These are phyloP conservation scores for Xiphophorus hellerii DNA, from an alignment of 2,113 vertebrate species.

Conservation along the genomic window DNA sequence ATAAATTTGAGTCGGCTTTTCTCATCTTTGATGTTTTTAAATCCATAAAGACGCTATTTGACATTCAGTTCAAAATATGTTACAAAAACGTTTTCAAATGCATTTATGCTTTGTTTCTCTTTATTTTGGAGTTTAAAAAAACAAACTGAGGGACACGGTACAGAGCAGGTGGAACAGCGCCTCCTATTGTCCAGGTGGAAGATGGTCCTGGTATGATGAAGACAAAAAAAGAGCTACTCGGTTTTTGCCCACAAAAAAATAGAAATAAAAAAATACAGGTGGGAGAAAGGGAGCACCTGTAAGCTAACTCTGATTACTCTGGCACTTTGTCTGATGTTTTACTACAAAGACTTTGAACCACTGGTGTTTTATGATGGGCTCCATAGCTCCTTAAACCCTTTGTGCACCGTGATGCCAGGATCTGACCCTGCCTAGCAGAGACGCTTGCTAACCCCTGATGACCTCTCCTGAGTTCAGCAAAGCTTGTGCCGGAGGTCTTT, in stretches of 20 bases:
- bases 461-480: slow-evolving; percentile 5
- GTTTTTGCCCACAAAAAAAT: no score
- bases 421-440: not conserved
- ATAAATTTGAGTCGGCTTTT: no score
- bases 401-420: not conserved
- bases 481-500: not conserved
- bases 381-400: not conserved
- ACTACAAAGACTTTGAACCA: not conserved
- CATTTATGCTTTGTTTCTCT: not conserved
- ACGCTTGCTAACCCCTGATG: not conserved
- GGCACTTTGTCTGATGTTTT: not conserved
- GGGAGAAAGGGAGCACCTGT: not conserved
- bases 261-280: not conserved
- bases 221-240: no score
- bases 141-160: no score
- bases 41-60: no score
- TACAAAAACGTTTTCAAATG: no score
- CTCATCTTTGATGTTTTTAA: no score
- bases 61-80: no score
- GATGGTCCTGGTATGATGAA: no score
- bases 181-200: no score
- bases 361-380: not conserved
- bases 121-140: no score
- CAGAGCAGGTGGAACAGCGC: no score
- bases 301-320: not conserved